A percentile compares a stretch with the other conserved stretches of the same genome.
These are phyloP conservation scores for Pristionchus arcanus DNA, from an alignment of 2,888 invertebrate genomes.

Conservation along the genomic window DNA sequence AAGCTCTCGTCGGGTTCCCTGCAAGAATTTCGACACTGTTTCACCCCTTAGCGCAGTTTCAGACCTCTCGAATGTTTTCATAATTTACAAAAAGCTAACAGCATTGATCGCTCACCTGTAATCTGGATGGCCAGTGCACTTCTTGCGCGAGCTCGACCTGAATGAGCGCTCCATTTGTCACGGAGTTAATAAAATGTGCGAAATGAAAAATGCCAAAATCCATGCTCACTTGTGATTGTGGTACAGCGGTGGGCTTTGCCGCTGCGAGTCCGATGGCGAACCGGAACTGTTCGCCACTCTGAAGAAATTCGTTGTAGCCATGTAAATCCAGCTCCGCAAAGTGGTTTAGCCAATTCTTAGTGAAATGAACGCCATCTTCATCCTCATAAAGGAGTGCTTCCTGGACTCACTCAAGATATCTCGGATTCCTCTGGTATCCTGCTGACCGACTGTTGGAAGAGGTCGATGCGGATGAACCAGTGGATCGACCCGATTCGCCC, in stretches of 20 bases:
- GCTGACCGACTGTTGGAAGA: conserved; percentile 20
- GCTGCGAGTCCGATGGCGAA: conserved; percentile 5
- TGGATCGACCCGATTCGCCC: conserved; percentile 5
- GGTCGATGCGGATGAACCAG: conserved; percentile 1
- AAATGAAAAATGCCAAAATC: no score
- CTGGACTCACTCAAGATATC: background rate
- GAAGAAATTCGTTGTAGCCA: background rate
- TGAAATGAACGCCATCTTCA: background rate
- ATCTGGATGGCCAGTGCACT: background rate
- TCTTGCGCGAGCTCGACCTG: background rate
- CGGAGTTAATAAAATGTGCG: background rate
- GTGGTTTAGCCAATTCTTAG: no score
- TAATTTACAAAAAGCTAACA: no score
- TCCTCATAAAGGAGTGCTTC: background rate
- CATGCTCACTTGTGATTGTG: conserved; percentile 44
- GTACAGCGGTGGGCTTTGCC: background rate
- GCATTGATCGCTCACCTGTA: conserved; percentile 20
- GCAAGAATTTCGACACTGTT: background rate
- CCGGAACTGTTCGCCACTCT: conserved; percentile 42
- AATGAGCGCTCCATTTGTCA: background rate
- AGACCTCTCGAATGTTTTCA: no score
- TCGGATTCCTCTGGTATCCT: conserved; percentile 8
- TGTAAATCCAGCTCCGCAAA: no score
- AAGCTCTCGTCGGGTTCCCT: conserved; percentile 30
- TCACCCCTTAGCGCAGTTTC: no score